Base-by-base conservation (phyloP, 2,113 vertebrate genomes). In the Poeciliopsis prolifica region DNA sequence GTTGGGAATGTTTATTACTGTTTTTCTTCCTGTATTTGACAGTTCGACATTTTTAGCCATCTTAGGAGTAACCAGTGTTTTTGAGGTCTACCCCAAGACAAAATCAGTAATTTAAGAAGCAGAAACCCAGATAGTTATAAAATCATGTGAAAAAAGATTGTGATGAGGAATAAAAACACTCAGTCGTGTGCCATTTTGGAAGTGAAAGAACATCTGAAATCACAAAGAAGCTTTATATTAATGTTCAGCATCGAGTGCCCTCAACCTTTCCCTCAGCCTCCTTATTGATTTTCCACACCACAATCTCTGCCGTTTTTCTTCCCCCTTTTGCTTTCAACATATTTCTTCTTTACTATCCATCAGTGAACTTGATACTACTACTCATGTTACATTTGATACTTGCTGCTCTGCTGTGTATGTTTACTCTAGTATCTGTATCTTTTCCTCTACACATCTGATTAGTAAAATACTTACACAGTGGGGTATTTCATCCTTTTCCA, bases 351-450 rank as follows among this genome's bases (percentile, higher is more conserved):
- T 51, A 64, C 29, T 61, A 37, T 68, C 61, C 66, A 19, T 35
- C 7, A n/a, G 11, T 51, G 1, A 69, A 29, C 74, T 75, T 63
- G 78, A 90, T 78, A 75, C 64, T 11, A 31, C 69, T 19, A 72
- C 79, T 83, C 73, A 12, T 78, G 70, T 88, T 76, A 80, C 84
- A 44, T 26, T 40, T 70, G 77, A 70, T 3, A 0, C 68, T 77
- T 22, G 40, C 31, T 64, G 65, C 61, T 74, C 28, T 15, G 29
- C 30, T 63, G 28, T 10, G 22, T 24, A 58, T 24, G 22, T n/a
- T n/a, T 10, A 11, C 22, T 9, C 51, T 24, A 58, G 22, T 58
- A 58, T 19, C 19, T 58, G 2, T 58, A 10, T 58, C 10, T 35
- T 58, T 19, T 22, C 24, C 51, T 58, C 2, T 54, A 54, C 8